Base-by-base conservation (phyloP, 2,888 invertebrate genomes). In the Drosophila neonasuta region DNA sequence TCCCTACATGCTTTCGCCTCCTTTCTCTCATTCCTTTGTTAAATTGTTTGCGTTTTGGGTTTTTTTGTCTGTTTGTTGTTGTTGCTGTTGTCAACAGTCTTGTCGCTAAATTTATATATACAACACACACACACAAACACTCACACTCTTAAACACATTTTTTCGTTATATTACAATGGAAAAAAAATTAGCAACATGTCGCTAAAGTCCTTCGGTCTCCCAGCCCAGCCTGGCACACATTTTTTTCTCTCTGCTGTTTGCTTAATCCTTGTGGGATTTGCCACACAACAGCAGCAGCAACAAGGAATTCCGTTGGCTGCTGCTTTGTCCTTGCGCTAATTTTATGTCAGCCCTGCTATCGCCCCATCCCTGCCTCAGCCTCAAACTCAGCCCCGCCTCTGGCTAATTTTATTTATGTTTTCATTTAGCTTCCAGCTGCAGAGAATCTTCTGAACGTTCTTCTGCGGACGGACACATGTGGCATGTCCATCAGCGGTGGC, bases 381-480 rank as follows among this genome's bases (percentile, higher is more conserved):
- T 24, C n/a, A n/a, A n/a, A n/a, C n/a, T n/a, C 34, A 20, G 11
- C 30, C 5, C 15, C 52, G 45, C 30, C 24, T 1, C 20, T 54
- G 46, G 44, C 60, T 85, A 81, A 83, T 81, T 86, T 78, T 83
- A 74, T 78, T 76, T 86, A 78, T 76, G 76, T 71, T 73, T 82
- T 77, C 73, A 75, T 80, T 77, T 74, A 65, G 56, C 60, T 63
- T 51, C 50, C 69, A 58, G 66, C 60, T 61, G 64, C 51, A 48
- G 39, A 42, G 39, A 42, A 17, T 30, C 39, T 41, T 41, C 39
- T 13, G 13, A 7, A 0, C 17, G 3, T 17, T 17, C 17, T 17
- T 17, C 17, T 17, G 17, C 3, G 17, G 17, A 17, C 17, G 17
- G 17, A 17, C 17, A 17, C 17, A 17, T 17, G 17, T 17, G 17